Base-by-base conservation (phyloP, 2,113 vertebrate genomes). In the Indri indri region DNA sequence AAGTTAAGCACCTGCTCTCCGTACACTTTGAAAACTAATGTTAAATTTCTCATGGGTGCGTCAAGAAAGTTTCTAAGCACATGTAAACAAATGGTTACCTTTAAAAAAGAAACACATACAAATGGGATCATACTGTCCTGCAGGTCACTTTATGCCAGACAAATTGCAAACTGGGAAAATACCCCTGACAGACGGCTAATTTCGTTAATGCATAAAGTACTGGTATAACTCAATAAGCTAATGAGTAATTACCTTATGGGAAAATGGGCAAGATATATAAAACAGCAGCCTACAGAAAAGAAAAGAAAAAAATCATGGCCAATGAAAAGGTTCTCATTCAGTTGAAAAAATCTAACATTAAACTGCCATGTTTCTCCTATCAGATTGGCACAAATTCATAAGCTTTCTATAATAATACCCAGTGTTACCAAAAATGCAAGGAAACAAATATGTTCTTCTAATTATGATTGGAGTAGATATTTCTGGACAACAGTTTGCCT, bases 401-500 rank as follows among this genome's bases (percentile, higher is more conserved):
- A 94, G 40, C 37, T 82, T 87, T 52, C 10, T 47, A 22, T 57
- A 57, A 57, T 57, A 54, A 80, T 45, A 42, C 14, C 45, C 4
- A 40, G 61, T 25, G 22, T 79, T 71, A 59, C 84, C 88, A 92
- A 70, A 76, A 40, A 52, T 77, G 50, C 32, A 61, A 85, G 66
- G 90, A 90, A 85, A 34, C 12, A 13, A 37, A 40, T 40, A 54
- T 66, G 34, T 86, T 86, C 45, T 66, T 86, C 42, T 23, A 37
- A 40, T 68, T 94, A 65, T 32, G 27, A 18, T 0, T 0, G 40
- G n/a, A 96, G 27, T 20, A 34, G 42, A 42, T 61, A 77, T 42
- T 95, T 95, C 92, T 76, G 50, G 65, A 93, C 40, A 87, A 32
- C 71, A 73, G 20, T 68, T 82, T 86, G 66, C 30, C 54, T 57